These are phyloP conservation scores for Micronisus gabar DNA, from an alignment of 2,113 vertebrate genomes.

Conservation along the genomic window DNA sequence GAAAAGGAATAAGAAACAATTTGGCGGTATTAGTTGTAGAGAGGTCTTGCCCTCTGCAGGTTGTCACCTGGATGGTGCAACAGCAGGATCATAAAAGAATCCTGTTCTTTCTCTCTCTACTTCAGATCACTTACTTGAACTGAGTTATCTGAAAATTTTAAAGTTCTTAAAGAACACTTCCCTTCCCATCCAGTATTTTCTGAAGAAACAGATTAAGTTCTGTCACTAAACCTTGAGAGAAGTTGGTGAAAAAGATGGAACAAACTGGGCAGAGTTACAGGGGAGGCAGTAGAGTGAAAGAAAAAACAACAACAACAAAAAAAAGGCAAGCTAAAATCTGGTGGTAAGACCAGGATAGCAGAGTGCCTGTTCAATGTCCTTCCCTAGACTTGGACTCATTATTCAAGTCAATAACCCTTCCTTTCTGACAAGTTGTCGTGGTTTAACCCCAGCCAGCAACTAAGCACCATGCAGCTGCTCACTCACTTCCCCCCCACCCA, in stretches of 20 bases:
- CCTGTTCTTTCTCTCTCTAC: background rate
- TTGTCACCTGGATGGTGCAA: background rate
- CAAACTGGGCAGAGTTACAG: background rate
- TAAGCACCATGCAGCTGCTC: too few species aligned
- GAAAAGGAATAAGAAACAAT: background rate
- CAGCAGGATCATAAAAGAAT: background rate
- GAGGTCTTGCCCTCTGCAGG: background rate
- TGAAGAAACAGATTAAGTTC: background rate
- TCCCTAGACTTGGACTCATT: background rate
- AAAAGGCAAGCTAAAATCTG: background rate
- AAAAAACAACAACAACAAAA: background rate
- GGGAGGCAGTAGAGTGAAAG: background rate
- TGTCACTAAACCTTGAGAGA: background rate
- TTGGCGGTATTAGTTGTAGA: background rate
- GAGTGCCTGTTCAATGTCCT: background rate
- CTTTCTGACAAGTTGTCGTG: background rate
- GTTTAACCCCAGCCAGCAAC: too few species aligned
- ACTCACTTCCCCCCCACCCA: too few species aligned
- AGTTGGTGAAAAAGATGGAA: background rate
- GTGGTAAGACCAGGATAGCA: background rate
- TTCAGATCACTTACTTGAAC: background rate
- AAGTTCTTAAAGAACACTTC: background rate
- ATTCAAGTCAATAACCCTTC: background rate
- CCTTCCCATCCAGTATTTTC: background rate
- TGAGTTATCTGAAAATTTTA: background rate